Base-by-base conservation (phyloP, 2,888 invertebrate species). In the Nezara viridula region DNA sequence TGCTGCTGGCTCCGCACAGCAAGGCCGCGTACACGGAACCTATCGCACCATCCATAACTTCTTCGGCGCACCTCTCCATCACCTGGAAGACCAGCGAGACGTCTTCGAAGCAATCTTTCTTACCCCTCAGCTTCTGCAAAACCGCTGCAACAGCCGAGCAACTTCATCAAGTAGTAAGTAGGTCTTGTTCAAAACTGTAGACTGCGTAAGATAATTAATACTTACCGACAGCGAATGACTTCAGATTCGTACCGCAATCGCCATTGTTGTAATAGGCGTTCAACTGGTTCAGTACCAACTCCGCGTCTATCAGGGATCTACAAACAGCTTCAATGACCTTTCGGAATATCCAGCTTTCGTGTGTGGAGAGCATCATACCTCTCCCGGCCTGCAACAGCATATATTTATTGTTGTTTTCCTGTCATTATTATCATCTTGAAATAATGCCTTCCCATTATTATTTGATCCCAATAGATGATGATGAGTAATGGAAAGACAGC, bases 241-340 rank as follows among this genome's bases (percentile, higher is more conserved):
- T 49, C n/a, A 88, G 47, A 0, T 95, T 95, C 14, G 94, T 93
- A 12, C 96, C 95, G 91, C 95, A 95, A 91, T 96, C 95, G 0
- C 95, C 95, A 92, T 96, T 95, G 3, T 95, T 95, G 91, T 94
- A 94, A 49, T 93, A 94, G 3, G 93, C 93, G 92, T 96, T 95
- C 88, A 95, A 92, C 40, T 92, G 92, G 91, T 96, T 95, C 19
- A 96, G 92, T 90, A 95, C 93, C 32, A 93, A 93, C 91, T 96
- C 95, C 85, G 90, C 89, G 90, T 94, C 94, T 52, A 94, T 93
- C 50, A 95, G 93, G 88, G 97, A 92, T 24, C 94, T 94, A 44
- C 95, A 93, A 0, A 94, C 94, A 0, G 92, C 91, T 16, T 91
- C 90, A 52, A 96, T 91, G 91, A 95, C 93, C 0, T 92, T 90